phyloP scores from a whole-genome alignment of 2,888 invertebrate genomes.

The Hirtodrosophila duncani region DNA sequence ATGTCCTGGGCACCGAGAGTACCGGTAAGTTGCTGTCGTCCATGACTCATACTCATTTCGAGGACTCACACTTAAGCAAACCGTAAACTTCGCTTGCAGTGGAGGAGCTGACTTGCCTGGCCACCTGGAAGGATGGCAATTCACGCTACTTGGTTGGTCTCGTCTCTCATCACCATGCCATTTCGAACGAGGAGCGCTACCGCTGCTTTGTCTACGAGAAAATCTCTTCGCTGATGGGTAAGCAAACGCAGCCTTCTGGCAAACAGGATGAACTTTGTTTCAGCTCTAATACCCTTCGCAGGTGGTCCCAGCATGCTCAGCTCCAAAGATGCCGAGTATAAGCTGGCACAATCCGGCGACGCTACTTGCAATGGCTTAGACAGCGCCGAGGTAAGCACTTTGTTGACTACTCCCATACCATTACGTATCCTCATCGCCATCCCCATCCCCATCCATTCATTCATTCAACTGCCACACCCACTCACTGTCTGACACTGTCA shows the following conservation, averaged over 20 bases:
- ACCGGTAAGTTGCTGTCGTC: conserved; percentile 83
- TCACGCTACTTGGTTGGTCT: conserved; percentile 93
- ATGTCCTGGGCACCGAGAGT: conserved; percentile 93
- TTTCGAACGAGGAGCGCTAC: conserved; percentile 94
- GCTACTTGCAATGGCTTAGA: conserved; percentile 95
- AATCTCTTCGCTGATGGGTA: conserved; percentile 82
- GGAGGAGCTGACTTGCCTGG: conserved; percentile 93
- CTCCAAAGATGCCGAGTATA: conserved; percentile 84
- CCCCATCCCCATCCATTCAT: conserved; percentile 27
- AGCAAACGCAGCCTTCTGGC: conserved; percentile 49
- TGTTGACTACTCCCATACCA: conserved; percentile 4
- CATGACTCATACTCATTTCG: conserved; percentile 18
- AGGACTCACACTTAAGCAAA: no score
- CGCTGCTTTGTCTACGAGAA: conserved; percentile 97
- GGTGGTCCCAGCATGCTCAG: conserved; percentile 76
- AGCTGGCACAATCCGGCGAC: conserved; percentile 94
- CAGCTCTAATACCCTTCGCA: conserved; percentile 39
- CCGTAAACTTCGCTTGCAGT: no score
- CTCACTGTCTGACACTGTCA: background rate
- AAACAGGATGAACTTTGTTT: conserved; percentile 44
- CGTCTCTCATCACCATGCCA: conserved; percentile 92
- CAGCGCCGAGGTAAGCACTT: conserved; percentile 84
- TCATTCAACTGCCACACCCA: conserved; percentile 38
- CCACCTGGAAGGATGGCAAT: conserved; percentile 96
- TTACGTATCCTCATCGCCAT: conserved; percentile 1